A percentile compares a stretch with the other conserved stretches of the same genome.
phyloP scores from a whole-genome alignment of 2,888 invertebrate species.

The Papilio elwesi region DNA sequence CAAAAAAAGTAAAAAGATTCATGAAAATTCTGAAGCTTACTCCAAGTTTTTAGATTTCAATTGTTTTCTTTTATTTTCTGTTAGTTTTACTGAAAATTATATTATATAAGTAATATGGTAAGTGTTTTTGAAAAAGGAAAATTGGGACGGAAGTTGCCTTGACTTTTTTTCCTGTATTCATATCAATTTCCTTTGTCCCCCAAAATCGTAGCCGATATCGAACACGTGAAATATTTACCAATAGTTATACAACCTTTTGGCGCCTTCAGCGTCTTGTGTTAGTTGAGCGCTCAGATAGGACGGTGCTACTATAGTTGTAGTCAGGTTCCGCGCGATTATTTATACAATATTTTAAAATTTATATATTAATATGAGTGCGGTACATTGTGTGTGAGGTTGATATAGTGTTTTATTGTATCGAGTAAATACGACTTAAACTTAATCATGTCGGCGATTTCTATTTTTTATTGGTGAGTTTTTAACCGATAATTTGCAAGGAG shows the following conservation, averaged over 20 bases:
- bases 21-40: too few relatives aligned
- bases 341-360: slow-evolving; percentile 7
- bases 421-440: background rate
- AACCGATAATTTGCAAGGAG: too few relatives aligned
- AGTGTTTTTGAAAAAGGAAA: background rate
- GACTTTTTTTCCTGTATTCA: background rate
- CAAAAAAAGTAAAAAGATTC: too few relatives aligned
- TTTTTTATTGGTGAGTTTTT: slow-evolving; percentile 30
- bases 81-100: too few relatives aligned
- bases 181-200: slow-evolving; percentile 7
- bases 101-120: too few relatives aligned
- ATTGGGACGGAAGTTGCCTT: background rate
- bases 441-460: slow-evolving; percentile 13
- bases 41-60: too few relatives aligned
- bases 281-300: slow-evolving; percentile 57
- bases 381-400: slow-evolving; percentile 6
- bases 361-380: slow-evolving; percentile 22
- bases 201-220: slow-evolving; percentile 31
- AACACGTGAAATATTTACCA: slow-evolving; percentile 53
- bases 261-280: slow-evolving; percentile 61
- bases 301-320: slow-evolving; percentile 51
- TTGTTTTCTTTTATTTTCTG: too few relatives aligned
- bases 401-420: slow-evolving; percentile 3
- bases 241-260: slow-evolving; percentile 58
- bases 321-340: slow-evolving; percentile 6